Evolutionary conservation across 2,113 vertebrate genomes (phyloP).

Genomic region (Hemiprocne comata): DNA sequence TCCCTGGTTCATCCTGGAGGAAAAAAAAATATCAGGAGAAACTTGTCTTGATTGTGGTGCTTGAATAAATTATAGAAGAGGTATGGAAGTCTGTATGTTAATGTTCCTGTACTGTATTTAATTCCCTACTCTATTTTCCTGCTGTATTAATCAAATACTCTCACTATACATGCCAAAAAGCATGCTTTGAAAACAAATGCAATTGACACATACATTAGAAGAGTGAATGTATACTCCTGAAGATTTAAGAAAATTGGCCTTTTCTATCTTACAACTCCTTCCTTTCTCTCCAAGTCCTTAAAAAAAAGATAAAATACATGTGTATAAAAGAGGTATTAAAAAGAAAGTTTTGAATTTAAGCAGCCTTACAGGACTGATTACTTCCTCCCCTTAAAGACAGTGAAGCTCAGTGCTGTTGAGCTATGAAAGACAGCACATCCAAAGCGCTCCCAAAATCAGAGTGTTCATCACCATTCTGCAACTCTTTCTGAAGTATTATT

Average conservation of each 20-base stretch:
- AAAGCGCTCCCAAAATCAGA: not conserved
- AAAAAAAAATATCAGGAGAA: not conserved
- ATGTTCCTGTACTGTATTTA: not conserved
- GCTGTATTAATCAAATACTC: slow-evolving; percentile 16
- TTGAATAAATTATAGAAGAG: not conserved
- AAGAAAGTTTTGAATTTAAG: not conserved
- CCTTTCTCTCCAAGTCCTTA: not conserved
- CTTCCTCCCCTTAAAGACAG: not conserved
- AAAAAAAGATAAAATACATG: not conserved
- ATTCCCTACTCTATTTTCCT: slow-evolving; percentile 42
- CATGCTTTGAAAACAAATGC: slow-evolving; percentile 3
- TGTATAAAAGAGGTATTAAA: not conserved
- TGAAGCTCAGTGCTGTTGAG: not conserved
- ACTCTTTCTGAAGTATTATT: not conserved
- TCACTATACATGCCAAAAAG: not conserved
- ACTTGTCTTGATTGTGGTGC: not conserved
- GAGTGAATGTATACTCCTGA: not conserved
- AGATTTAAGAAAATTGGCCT: not conserved
- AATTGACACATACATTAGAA: not conserved
- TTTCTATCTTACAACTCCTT: not conserved
- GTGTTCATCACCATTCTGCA: not conserved
- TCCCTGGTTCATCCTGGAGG: not conserved
- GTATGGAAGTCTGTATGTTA: not conserved
- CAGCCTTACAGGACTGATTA: not conserved
- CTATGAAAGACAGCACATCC: not conserved